Evolutionary conservation across 2,113 vertebrate genomes (phyloP).

Genomic region (Myotis davidii): DNA sequence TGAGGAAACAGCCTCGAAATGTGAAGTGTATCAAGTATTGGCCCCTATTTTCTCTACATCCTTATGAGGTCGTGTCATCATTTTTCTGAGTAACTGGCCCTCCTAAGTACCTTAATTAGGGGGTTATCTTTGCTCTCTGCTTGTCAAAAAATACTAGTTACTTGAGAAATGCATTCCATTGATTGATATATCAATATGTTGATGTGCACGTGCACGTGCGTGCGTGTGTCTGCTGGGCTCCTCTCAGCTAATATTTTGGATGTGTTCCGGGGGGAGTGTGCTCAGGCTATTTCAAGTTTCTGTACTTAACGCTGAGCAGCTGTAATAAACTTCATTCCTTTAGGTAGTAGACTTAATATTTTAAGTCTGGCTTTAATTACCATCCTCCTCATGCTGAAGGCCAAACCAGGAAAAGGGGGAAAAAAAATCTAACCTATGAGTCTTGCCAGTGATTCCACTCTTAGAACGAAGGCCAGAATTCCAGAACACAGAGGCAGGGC

Average conservation of each 20-base stretch:
- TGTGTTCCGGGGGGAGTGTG: neutral
- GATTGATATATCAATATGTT: slow-evolving; percentile 36
- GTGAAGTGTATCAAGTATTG: neutral
- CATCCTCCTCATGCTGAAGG: slow-evolving; percentile 52
- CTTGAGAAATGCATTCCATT: slow-evolving; percentile 34
- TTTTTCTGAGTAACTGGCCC: slow-evolving; percentile 16
- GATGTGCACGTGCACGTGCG: neutral
- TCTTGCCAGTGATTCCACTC: neutral
- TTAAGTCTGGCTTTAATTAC: slow-evolving; percentile 73
- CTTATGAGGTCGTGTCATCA: neutral
- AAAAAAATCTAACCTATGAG: neutral
- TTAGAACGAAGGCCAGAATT: slow-evolving; percentile 4
- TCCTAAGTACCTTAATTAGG: neutral
- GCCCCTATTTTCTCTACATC: neutral
- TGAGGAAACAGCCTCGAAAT: neutral
- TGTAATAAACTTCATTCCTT: slow-evolving; percentile 71
- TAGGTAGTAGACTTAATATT: slow-evolving; percentile 71
- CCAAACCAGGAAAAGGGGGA: slow-evolving; percentile 43
- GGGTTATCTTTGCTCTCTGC: neutral
- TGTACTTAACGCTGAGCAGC: slow-evolving; percentile 52
- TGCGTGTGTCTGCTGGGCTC: neutral
- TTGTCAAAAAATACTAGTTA: neutral
- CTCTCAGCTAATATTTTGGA: neutral
- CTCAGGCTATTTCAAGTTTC: slow-evolving; percentile 61
- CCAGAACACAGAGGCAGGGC: neutral